Base-by-base conservation (phyloP, 2,888 invertebrate species). In the Cinara cedri region DNA sequence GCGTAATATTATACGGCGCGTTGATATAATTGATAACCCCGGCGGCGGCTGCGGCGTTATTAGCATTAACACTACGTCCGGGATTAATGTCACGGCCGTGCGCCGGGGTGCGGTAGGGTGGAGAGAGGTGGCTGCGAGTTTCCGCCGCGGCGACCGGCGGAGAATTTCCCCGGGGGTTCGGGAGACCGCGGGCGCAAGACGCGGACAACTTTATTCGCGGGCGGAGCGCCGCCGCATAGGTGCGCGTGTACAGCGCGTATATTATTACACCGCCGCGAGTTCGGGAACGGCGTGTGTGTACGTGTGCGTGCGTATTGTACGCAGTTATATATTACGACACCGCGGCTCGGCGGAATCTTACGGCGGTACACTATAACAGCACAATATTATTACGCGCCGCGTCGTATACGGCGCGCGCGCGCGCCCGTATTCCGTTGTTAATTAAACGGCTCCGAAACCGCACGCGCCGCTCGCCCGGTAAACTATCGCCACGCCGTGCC, bases 31-130 rank as follows among this genome's bases (percentile, higher is more conserved):
- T 76, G 76, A 76, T 76, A 76, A 49, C 76, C 46, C 26, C 34
- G 19, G 66, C 55, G 34, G 34, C 49, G 74, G 14, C 44, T 19
- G 26, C 26, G 14, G 26, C 4, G 19, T 66, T 76, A 76, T 76
- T 76, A 76, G 57, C 57, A 57, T 76, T 76, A 76, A 76, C 76
- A 66, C 66, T 68, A 76, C 76, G 76, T 68, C 55, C 57, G 76
- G 68, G 76, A 76, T 68, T 76, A 76, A 66, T 68, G n/a, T n/a
- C n/a, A 76, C 26, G n/a, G 76, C 54, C 74, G 66, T 34, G 55
- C n/a, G n/a, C 57, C 26, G 66, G 62, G 54, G 42, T n/a, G n/a
- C n/a, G n/a, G n/a, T n/a, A n/a, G n/a, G n/a, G n/a, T n/a, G n/a
- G n/a, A n/a, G n/a, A n/a, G n/a, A n/a, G n/a, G n/a, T 3, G 26